Evolutionary conservation across 2,888 invertebrate genomes (phyloP), one percentile per base, ranked within the genome.

Genomic region (Siphonodentalium dalli): DNA sequence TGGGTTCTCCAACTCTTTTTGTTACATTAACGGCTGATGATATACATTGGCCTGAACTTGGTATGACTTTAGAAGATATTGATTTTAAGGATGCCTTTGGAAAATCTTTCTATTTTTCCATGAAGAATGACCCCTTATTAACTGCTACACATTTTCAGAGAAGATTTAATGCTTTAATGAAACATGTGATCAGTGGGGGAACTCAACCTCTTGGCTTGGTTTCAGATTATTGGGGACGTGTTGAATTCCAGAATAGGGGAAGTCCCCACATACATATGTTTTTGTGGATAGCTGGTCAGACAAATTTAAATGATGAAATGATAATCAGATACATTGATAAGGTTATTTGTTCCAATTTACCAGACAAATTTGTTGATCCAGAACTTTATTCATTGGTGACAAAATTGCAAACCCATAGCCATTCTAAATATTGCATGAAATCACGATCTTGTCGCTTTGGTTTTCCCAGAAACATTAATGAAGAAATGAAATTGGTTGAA

Each of bases 11-110:
- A 18, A 53, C 56, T 11, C 28, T 56, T 15, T 56, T 64, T 42
- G 37, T 59, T 38, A 64, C 64, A 2, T 44, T 61, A 20, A 61
- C 64, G 24, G 51, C 61, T 34, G 53, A 64, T 60, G 58, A 64
- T 38, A 42, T 56, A 9, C 54, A 63, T 21, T 63, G 60, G 58
- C 34, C 33, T 27, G 63, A 63, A 43, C 24, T 63, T 3, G 51
- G 46, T 11, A 61, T 48, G 54, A 37, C 34, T 29, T 29, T 64
- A 13, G 42, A 59, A 28, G 35, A 47, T 26, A 21, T 54, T 27
- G 24, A 15, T 20, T 51, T 41, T 37, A 20, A 47, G 11, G 38
- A 54, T 9, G 51, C 50, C 11, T 27, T 28, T 42, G 31, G 21
- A 9, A 38, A 40, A 38, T 41, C 44, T 15, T 54, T 46, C 33